Evolutionary conservation across 2,888 invertebrate genomes (phyloP).

Genomic region (Aphrophora alni): DNA sequence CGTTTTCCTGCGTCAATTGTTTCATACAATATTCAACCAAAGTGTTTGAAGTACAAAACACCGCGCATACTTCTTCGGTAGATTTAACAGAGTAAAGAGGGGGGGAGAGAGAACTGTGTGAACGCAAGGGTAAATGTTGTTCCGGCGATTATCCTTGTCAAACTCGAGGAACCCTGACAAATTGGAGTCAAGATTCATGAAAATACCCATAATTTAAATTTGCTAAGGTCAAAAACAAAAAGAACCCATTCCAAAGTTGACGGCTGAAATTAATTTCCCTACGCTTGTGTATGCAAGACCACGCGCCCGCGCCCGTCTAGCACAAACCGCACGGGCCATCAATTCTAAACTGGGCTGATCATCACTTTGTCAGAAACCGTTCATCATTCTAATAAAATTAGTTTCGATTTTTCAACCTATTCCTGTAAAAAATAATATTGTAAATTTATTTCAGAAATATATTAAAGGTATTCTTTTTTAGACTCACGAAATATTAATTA

Average conservation of each 20-base stretch:
- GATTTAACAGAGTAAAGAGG: too few species aligned
- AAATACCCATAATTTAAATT: constrained; percentile 9
- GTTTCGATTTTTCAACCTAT: neutral
- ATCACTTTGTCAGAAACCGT: neutral
- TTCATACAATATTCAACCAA: too few species aligned
- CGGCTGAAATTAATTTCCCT: neutral
- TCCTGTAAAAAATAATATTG: neutral
- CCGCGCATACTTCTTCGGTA: too few species aligned
- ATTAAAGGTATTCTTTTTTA: too few species aligned
- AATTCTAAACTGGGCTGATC: neutral
- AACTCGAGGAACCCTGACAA: neutral
- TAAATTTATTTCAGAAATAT: too few species aligned
- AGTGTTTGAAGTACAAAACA: too few species aligned
- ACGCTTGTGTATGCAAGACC: constrained; percentile 5
- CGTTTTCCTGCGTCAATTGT: too few species aligned
- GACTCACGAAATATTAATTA: too few species aligned
- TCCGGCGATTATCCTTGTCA: neutral
- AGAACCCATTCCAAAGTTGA: neutral
- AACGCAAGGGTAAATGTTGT: neutral
- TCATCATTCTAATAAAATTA: constrained; percentile 6
- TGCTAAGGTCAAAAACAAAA: neutral
- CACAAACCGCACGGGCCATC: neutral
- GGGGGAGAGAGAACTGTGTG: neutral
- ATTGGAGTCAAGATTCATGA: constrained; percentile 2
- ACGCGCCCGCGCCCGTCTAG: neutral